These are phyloP conservation scores for Campopleginae sp. DNA, from an alignment of 2,888 invertebrate genomes.

Conservation along the genomic window DNA sequence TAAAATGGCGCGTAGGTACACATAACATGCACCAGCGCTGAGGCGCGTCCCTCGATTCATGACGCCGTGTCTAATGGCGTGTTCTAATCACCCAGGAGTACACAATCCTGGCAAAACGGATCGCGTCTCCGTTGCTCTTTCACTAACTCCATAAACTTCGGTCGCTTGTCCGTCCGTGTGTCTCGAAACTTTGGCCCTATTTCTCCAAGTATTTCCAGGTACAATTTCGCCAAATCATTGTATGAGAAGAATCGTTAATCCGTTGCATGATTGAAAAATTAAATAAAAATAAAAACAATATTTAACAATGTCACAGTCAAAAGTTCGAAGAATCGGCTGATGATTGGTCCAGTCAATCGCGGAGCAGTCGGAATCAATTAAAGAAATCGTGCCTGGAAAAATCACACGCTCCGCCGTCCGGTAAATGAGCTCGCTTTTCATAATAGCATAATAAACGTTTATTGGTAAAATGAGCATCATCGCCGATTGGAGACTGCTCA, in stretches of 20 bases:
- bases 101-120: slow-evolving; percentile 26
- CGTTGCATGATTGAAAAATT: too few species aligned
- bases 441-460: not conserved
- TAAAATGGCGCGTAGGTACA: slow-evolving; percentile 67
- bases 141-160: slow-evolving; percentile 52
- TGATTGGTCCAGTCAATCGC: too few species aligned
- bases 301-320: too few species aligned
- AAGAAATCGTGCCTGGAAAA: not conserved
- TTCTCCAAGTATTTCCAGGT: not conserved
- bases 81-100: slow-evolving; percentile 44
- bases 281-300: too few species aligned
- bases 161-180: slow-evolving; percentile 10
- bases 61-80: slow-evolving; percentile 76
- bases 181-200: slow-evolving; percentile 10
- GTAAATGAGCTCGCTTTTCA: not conserved
- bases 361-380: too few species aligned
- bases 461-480: not conserved
- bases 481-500: not conserved
- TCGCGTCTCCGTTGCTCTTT: slow-evolving; percentile 55
- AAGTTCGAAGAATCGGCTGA: too few species aligned
- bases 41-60: slow-evolving; percentile 58
- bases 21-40: slow-evolving; percentile 54
- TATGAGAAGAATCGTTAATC: too few species aligned
- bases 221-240: slow-evolving; percentile 37
- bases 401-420: not conserved